phyloP scores from a whole-genome alignment of 2,888 invertebrate genomes.

The Neelides folsomi region DNA sequence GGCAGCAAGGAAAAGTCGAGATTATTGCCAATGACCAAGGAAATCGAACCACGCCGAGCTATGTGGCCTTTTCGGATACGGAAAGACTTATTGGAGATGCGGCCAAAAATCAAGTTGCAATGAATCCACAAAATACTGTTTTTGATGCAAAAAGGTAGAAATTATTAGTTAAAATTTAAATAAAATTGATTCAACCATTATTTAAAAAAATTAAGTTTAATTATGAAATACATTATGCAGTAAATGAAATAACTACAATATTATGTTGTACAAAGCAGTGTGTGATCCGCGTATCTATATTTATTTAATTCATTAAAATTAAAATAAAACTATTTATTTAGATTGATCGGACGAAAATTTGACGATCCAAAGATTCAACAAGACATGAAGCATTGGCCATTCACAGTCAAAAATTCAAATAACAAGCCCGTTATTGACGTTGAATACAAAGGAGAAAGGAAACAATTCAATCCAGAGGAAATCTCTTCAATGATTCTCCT shows the following conservation, averaged over 20 bases:
- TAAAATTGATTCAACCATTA: no score
- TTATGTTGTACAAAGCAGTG: no score
- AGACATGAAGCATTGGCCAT: conserved; percentile 90
- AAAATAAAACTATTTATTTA: background rate
- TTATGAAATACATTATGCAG: no score
- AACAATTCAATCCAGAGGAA: conserved; percentile 50
- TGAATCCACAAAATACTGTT: conserved; percentile 77
- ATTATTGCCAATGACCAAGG: conserved; percentile 73
- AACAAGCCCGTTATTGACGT: conserved; percentile 22
- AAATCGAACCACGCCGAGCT: conserved; percentile 67
- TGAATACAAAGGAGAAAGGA: conserved; percentile 48
- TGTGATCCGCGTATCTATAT: no score
- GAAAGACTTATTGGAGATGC: conserved; percentile 74
- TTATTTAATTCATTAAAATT: no score
- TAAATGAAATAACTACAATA: no score
- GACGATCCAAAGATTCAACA: conserved; percentile 74
- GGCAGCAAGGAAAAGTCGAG: conserved; percentile 68
- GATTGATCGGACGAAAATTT: conserved; percentile 82
- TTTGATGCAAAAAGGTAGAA: conserved; percentile 35
- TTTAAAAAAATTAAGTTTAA: no score
- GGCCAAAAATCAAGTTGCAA: conserved; percentile 70
- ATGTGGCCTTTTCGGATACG: conserved; percentile 72
- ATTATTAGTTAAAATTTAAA: background rate
- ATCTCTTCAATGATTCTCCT: conserved; percentile 54
- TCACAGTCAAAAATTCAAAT: conserved; percentile 51